Evolutionary conservation across 2,888 invertebrate genomes (phyloP), one percentile per base, ranked within the genome.

Genomic region (Machimus atricapillus): DNA sequence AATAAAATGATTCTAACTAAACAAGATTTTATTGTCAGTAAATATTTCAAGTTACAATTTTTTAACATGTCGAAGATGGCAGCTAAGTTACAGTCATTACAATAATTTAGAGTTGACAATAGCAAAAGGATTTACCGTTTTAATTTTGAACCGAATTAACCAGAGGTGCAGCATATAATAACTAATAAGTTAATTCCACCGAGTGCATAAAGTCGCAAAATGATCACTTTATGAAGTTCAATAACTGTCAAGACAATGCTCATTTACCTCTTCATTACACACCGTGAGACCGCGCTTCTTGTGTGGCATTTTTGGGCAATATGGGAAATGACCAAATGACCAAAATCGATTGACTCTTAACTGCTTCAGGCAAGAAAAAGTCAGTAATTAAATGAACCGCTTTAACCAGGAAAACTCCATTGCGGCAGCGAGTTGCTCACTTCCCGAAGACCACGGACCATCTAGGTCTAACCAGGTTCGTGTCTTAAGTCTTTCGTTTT

Each of bases 401-500:
- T 43, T 43, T 78, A 19, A 43, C 43, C 43, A 78, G 78, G 40
- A 78, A 78, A 43, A 40, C 19, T 19, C 43, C 37, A 23, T 27
- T 14, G 79, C 43, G 52, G 23, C 40, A 52, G 43, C 46, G 43
- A 43, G 52, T 79, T 12, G 31, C 12, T 79, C 23, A 79, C 52
- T 79, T 78, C 52, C 79, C 37, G 43, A 23, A 14, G 78, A 78
- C 23, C 37, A 78, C 43, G 23, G 43, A 8, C 40, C 79, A 79
- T 14, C 52, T 46, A 31, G 46, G 23, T 16, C 27, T 52, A 56
- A 79, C 52, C 31, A 34, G 31, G 79, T 79, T 79, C 79, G 79
- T 52, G 27, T 52, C 79, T 79, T 79, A 79, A 31, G 79, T 79
- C 79, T 79, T 79, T 79, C 79, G 79, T 79, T 79, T 79, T 46